Conservation (phyloP, 2,888 invertebrate species). For the Ormyrus pomaceus region DNA sequence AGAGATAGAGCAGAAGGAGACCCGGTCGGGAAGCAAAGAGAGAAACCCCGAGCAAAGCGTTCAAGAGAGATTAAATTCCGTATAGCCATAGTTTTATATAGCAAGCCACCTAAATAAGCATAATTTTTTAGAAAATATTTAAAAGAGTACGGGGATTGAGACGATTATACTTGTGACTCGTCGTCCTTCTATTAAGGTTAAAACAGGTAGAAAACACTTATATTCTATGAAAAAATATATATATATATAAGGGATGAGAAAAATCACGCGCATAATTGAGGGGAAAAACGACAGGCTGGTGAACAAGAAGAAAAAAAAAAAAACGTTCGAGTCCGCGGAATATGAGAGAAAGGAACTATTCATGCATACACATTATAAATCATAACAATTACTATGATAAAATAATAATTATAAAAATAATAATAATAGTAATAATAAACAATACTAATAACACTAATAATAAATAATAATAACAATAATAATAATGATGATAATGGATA, state of each 20-base stretch:
- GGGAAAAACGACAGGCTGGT: neutral
- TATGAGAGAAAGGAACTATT: slow-evolving; percentile 1
- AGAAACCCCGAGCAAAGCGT: slow-evolving; percentile 64
- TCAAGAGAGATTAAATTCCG: slow-evolving; percentile 63
- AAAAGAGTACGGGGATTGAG: slow-evolving; percentile 3
- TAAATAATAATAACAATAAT: slow-evolving; percentile 52
- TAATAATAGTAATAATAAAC: slow-evolving; percentile 6
- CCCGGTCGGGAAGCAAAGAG: neutral
- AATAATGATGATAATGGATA: slow-evolving; percentile 46
- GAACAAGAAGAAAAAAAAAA: neutral
- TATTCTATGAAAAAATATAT: neutral
- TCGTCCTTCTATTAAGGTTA: slow-evolving; percentile 15
- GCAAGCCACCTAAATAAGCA: slow-evolving; percentile 66
- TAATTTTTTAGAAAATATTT: slow-evolving; percentile 65
- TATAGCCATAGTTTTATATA: slow-evolving; percentile 73
- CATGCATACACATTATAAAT: slow-evolving; percentile 57
- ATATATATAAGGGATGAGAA: neutral
- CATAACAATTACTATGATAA: slow-evolving; percentile 66
- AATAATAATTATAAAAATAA: slow-evolving; percentile 18
- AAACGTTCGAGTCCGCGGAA: slow-evolving; percentile 18
- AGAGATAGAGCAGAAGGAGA: neutral
- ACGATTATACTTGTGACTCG: slow-evolving; percentile 26
- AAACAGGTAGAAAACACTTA: slow-evolving; percentile 28
- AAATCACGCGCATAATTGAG: neutral
- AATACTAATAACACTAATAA: slow-evolving; percentile 54